phyloP scores from a whole-genome alignment of 2,797 vertebrate genomes.

The Gambusia yucatana region DNA sequence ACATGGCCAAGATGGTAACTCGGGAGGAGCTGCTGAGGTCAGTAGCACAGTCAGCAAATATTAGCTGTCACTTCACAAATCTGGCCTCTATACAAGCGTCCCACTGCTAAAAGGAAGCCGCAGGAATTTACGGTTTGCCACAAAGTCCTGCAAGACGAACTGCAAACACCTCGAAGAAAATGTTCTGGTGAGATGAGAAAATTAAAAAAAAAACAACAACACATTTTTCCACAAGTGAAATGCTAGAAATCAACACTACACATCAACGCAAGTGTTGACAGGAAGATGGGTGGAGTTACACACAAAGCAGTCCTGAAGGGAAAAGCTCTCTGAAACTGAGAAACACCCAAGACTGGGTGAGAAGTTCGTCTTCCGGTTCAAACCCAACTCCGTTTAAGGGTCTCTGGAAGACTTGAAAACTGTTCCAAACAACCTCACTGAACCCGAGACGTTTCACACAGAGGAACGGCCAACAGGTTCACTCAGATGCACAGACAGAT shows the following conservation, averaged over 20 bases:
- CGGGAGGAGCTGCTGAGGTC: not conserved
- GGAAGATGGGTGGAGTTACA: not conserved
- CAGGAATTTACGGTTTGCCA: not conserved
- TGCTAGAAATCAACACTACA: too few relatives aligned
- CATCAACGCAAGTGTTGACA: not conserved
- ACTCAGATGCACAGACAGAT: not conserved
- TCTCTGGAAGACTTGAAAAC: not conserved
- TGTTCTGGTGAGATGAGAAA: not conserved
- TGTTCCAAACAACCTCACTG: not conserved
- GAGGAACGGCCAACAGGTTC: not conserved
- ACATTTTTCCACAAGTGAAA: too few relatives aligned
- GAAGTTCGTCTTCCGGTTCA: not conserved
- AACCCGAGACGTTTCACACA: not conserved
- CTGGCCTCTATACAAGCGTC: not conserved
- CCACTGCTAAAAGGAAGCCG: not conserved
- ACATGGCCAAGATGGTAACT: not conserved
- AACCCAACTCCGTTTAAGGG: not conserved
- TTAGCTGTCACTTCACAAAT: not conserved
- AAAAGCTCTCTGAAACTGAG: not conserved
- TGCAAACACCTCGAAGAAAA: not conserved
- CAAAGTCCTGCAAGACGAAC: not conserved
- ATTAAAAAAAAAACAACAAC: too few relatives aligned
- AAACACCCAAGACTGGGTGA: not conserved
- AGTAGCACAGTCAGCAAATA: not conserved
- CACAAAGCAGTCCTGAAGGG: not conserved